Base-by-base conservation (phyloP, 2,113 vertebrate species). In the Catharus minimus region DNA sequence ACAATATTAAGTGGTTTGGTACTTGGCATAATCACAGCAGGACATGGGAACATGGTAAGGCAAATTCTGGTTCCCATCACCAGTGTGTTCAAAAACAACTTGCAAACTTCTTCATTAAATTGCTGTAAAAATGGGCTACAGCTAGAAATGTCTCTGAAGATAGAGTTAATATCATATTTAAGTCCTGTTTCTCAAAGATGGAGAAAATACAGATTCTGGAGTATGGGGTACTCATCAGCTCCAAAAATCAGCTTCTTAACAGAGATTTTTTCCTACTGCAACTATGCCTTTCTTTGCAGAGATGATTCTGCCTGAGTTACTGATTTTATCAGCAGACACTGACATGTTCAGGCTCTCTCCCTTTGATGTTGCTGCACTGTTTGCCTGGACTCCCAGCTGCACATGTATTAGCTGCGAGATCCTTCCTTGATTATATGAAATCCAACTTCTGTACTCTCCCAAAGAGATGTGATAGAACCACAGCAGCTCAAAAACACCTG, bases 281-380 rank as follows among this genome's bases (percentile, higher is more conserved):
- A 28, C 4, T 15, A n/a, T 1, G 16, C 32, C 30, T 74, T 81
- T 67, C 57, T 83, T 61, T 56, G 44, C 73, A 78, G 52, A 76
- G 55, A 75, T 27, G 50, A 71, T 87, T 85, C 69, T 85, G 55
- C 18, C 1, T 8, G 67, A 77, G 57, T 15, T 78, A 38, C 76
- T 75, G 90, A 93, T 94, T 88, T 78, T 88, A 95, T 94, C 92
- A 50, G 77, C 66, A 81, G 52, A 86, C 68, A 33, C 68, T 11
- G 66, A 84, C 88, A 61, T 61, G 80, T 78, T 41, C 52, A 53
- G 80, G 69, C 92, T 89, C 80, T 62, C 65, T 67, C 86, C 69
- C 82, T 94, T 88, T 83, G 88, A 86, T 82, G 75, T 49, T 88
- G 80, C 64, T 91, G 30, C 23, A 33, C 73, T 68, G 68, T 85